Base-by-base conservation (phyloP, 2,797 vertebrate species). In the Brachymystax lenok region DNA sequence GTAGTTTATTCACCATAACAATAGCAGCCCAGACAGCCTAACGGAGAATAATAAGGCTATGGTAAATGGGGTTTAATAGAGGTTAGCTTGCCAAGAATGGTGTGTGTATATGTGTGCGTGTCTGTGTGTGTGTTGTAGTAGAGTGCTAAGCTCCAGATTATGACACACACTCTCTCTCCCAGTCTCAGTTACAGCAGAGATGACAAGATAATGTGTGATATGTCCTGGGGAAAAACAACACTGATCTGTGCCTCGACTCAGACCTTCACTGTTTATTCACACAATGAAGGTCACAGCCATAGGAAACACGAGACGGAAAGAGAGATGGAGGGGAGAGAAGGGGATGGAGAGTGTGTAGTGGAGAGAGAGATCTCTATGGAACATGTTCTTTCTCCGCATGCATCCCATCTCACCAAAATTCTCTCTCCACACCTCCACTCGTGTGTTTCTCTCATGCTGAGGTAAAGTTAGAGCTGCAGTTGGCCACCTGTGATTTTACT, bases 121-220 rank as follows among this genome's bases (percentile, higher is more conserved):
- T 51, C 3, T 51, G 14, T 16, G 14, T 17, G 54, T 17, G 17
- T 59, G 56, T n/a, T n/a, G 56, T 21, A n/a, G 17, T n/a, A 59
- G 56, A 68, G 66, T 46, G 35, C 69, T 50, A 70, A 46, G 33
- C 69, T 59, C 56, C n/a, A 21, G 56, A 59, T 59, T 21, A 51
- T 70, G 35, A 21, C 40, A 46, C 40, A 40, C 40, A 46, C 40
- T 46, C 40, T 46, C 40, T 46, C 40, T 46, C 40, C 40, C 66
- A 21, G 56, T 59, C 56, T 59, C 56, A 71, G 21, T 71, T 71
- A 71, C 70, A 54, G 50, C 70, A 54, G 24, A 54, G 70, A 71
- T 71, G 50, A 71, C 70, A 71, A 71, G 70, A 71, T 54, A 52
- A 52, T 21, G 50, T 71, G 51, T 54, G 50, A 51, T 71, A 52